Evolutionary conservation across 64 coral and sea anemone genomes (phyloP), one percentile per base, ranked within the genome.

Genomic region (Montipora sp.): DNA sequence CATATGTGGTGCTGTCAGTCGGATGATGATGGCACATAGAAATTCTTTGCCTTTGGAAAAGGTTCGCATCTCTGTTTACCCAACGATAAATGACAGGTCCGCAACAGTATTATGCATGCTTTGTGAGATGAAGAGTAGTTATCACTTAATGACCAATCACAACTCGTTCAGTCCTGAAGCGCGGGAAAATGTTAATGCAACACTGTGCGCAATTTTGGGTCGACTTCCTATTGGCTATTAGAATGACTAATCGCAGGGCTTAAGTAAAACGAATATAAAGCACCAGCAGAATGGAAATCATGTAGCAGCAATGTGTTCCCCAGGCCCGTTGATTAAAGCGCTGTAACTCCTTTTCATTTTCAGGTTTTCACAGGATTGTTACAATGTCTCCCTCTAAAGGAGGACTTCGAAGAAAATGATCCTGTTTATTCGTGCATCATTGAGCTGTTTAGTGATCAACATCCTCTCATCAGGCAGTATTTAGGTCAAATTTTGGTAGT

Each of bases 381-480:
- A 13, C 96, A 96, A 72, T 96, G 97, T 69, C 87, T 99, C 14
- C 94, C 94, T 4, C 80, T 99, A 16, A 99, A 96, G 72, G 91
- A 96, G 44, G 98, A 99, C 73, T 99, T 99, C 18, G 94, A 99
- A 47, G 98, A 99, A 45, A 99, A 99, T 74, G 61, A 92, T 36
- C 87, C 98, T 48, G 94, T 99, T 18, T 99, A 99, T 88, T 96
- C 98, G 5, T 99, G 98, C 80, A 94, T 96, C 48, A 95, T 99
- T 43, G 94, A 99, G 75, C 68, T 99, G 44, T 99, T 99, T 67
- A 99, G 94, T 23, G 94, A 94, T 55, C 94, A 99, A 8, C 98
- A 99, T 84, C 92, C 98, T 3, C 94, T 94, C 89, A 90, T 94
- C 5, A 94, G 90, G 72, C 94, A 96, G 75, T 84, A 94, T 78